Evolutionary conservation across 2,797 vertebrate genomes (phyloP).

Genomic region (Amniataba percoides): DNA sequence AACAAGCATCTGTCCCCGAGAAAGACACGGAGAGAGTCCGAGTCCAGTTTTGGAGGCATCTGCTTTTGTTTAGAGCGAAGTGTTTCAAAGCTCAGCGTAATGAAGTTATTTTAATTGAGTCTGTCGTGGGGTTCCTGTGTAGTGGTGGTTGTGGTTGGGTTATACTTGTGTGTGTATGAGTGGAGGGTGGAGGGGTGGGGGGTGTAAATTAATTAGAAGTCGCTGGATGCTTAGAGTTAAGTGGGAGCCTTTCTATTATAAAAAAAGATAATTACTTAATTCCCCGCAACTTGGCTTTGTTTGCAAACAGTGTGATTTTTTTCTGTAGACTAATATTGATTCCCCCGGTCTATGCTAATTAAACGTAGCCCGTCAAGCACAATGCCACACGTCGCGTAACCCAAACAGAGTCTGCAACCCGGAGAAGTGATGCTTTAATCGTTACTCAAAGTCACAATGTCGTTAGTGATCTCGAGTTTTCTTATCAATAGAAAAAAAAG

Average conservation of each 20-base stretch:
- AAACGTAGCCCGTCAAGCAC: conserved; percentile 61
- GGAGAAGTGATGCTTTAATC: conserved; percentile 52
- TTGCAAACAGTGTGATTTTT: conserved; percentile 61
- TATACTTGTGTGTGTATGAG: conserved; percentile 34
- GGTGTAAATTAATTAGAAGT: conserved; percentile 64
- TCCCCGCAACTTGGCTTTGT: conserved; percentile 59
- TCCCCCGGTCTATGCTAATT: conserved; percentile 55
- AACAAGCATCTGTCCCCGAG: conserved; percentile 10
- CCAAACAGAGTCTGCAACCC: conserved; percentile 37
- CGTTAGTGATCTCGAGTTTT: background rate
- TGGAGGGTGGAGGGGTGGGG: background rate
- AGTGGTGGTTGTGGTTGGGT: conserved; percentile 38
- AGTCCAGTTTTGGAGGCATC: conserved; percentile 39
- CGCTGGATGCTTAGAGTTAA: conserved; percentile 55
- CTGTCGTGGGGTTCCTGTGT: conserved; percentile 49
- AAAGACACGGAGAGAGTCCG: background rate
- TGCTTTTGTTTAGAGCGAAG: conserved; percentile 64
- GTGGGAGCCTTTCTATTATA: conserved; percentile 47
- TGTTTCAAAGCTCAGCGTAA: conserved; percentile 58
- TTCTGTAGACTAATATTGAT: conserved; percentile 58
- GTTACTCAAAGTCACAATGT: conserved; percentile 34
- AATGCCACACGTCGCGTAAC: conserved; percentile 39
- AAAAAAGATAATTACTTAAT: conserved; percentile 50
- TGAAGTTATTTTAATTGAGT: conserved; percentile 70
- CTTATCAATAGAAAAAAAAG: background rate